A percentile compares a stretch with the other conserved stretches of the same genome.
Evolutionary conservation across 1,140 invertebrate species (phyloP).

Genomic region (Cephus cinctus): DNA sequence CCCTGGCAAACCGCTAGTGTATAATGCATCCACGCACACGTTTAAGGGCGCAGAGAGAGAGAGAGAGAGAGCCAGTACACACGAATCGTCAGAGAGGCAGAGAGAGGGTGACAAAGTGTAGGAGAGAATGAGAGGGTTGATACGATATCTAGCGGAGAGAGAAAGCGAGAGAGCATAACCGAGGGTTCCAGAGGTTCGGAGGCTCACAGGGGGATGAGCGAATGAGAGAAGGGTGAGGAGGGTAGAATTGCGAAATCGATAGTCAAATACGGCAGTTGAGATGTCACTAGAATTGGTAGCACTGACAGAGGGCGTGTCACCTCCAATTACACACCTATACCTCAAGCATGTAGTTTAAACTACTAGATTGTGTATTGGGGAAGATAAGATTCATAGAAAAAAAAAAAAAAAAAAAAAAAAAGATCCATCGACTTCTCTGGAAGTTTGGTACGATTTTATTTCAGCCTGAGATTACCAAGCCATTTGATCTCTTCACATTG

Average conservation of each 20-base stretch:
- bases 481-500: too few relatives aligned
- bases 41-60: conserved; percentile 6
- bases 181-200: not conserved
- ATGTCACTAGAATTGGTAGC: conserved; percentile 26
- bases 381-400: too few relatives aligned
- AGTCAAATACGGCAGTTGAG: conserved; percentile 27
- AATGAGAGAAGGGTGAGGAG: conserved; percentile 2
- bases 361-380: too few relatives aligned
- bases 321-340: conserved; percentile 27
- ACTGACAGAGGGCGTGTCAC: conserved; percentile 27
- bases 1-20: conserved; percentile 33
- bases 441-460: too few relatives aligned
- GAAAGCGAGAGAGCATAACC: conserved; percentile 5
- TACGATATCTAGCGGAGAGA: conserved; percentile 16
- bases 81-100: conserved; percentile 6
- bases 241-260: conserved; percentile 20
- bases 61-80: conserved; percentile 8
- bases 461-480: too few relatives aligned
- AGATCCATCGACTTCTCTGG: too few relatives aligned
- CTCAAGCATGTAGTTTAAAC: too few relatives aligned
- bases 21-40: conserved; percentile 30
- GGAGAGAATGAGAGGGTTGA: conserved; percentile 18
- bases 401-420: too few relatives aligned
- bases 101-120: conserved; percentile 17
- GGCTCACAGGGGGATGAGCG: not conserved